A percentile compares a stretch with the other conserved stretches of the same genome.
Conservation (phyloP, 1,140 invertebrate genomes). For the Trichonephila inaurata region DNA sequence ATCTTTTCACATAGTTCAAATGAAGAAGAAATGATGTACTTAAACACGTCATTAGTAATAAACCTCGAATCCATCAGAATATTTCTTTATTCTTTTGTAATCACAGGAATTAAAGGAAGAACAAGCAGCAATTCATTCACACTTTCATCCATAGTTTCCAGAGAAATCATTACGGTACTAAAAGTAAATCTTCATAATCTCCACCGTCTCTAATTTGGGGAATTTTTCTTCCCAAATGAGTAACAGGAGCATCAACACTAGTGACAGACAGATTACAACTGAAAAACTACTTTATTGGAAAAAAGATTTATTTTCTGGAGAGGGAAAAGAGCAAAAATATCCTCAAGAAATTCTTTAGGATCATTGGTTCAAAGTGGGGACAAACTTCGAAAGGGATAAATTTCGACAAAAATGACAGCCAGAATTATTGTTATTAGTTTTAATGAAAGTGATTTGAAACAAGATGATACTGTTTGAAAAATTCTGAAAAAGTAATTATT, state of each 20-base stretch:
- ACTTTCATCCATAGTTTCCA: background rate
- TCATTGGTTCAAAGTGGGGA: background rate
- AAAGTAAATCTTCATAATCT: constrained; percentile 14
- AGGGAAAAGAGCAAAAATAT: background rate
- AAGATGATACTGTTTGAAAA: background rate
- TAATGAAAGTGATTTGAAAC: background rate
- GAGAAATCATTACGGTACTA: background rate
- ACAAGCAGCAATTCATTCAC: constrained; percentile 24
- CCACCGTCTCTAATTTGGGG: background rate
- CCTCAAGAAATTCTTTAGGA: background rate
- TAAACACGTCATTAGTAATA: constrained; percentile 24
- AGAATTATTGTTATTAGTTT: background rate
- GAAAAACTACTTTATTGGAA: constrained; percentile 11
- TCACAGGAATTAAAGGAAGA: constrained; percentile 24
- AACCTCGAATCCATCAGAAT: background rate
- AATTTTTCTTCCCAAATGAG: background rate
- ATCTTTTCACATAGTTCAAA: background rate
- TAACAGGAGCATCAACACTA: background rate
- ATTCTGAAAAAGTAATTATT: no score
- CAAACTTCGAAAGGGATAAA: background rate
- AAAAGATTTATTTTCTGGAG: background rate
- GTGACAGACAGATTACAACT: constrained; percentile 27
- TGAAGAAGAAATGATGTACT: background rate
- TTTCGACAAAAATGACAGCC: background rate
- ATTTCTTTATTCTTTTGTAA: constrained; percentile 8